Evolutionary conservation across 2,888 invertebrate genomes (phyloP).

Genomic region (Sphaerophoria taeniata): DNA sequence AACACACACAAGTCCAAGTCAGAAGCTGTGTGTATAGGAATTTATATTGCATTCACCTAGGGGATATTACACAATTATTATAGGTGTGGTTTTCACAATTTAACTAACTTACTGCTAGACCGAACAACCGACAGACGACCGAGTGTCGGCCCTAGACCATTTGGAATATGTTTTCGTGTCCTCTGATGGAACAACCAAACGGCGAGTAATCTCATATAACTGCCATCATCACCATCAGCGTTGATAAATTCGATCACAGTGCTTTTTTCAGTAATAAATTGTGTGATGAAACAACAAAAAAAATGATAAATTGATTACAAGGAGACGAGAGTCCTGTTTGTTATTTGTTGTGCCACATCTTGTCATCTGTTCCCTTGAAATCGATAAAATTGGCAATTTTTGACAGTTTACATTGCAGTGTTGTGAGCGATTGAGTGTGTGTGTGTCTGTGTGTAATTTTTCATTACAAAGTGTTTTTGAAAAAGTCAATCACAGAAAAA

Average conservation of each 20-base stretch:
- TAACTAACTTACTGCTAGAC: conserved; percentile 60
- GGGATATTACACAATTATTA: conserved; percentile 76
- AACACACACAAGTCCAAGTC: conserved; percentile 34
- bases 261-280: conserved; percentile 30
- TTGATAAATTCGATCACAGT: conserved; percentile 12
- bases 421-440: conserved; percentile 37
- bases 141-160: conserved; percentile 3
- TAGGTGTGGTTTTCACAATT: conserved; percentile 76
- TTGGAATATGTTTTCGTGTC: conserved; percentile 37
- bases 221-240: conserved; percentile 9
- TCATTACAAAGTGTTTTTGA: conserved; percentile 8
- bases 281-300: not conserved
- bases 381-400: conserved; percentile 44
- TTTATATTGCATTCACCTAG: conserved; percentile 74
- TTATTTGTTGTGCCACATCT: conserved; percentile 8
- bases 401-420: conserved; percentile 50
- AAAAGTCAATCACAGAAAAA: conserved; percentile 10
- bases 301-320: conserved; percentile 41
- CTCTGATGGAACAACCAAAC: conserved; percentile 4
- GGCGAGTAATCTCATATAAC: conserved; percentile 1
- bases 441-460: not conserved
- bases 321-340: not conserved
- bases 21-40: conserved; percentile 34
- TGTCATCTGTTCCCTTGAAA: conserved; percentile 52
- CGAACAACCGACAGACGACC: not conserved